These are phyloP conservation scores for Drosophila multiciliata DNA, from an alignment of 2,888 invertebrate genomes.

Conservation along the genomic window DNA sequence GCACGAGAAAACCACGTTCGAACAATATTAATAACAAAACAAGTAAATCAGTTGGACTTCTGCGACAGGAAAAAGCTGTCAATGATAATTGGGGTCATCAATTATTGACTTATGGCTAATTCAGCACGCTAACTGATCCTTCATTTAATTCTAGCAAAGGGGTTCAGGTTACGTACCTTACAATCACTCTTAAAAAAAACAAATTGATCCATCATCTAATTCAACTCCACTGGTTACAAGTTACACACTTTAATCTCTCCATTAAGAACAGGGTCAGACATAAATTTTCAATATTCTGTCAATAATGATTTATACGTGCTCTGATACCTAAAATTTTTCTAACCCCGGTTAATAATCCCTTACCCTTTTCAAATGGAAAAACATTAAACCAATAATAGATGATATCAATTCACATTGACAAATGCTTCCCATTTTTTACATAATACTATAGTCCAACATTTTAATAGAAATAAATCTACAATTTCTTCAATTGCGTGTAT, in stretches of 20 bases:
- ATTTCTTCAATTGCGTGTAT: too few relatives aligned
- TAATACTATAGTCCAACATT: background rate
- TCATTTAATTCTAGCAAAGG: background rate
- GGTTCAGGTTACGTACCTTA: background rate
- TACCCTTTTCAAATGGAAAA: background rate
- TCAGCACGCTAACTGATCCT: background rate
- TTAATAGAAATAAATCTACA: background rate
- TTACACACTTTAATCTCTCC: background rate
- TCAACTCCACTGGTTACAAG: background rate
- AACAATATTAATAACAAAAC: background rate
- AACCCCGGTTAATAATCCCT: background rate
- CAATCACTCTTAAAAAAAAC: background rate
- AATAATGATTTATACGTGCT: background rate
- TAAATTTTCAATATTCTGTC: background rate
- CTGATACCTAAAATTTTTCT: background rate
- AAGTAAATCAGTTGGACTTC: fast-evolving
- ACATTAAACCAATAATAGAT: background rate
- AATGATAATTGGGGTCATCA: background rate
- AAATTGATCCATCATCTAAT: background rate
- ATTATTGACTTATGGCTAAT: background rate
- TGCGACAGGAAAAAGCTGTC: background rate
- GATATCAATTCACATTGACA: background rate
- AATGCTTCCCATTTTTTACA: background rate
- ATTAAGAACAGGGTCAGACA: background rate
- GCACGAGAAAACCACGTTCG: background rate